Evolutionary conservation across 2,888 invertebrate genomes (phyloP).

Genomic region (Philopedon plagiatum): DNA sequence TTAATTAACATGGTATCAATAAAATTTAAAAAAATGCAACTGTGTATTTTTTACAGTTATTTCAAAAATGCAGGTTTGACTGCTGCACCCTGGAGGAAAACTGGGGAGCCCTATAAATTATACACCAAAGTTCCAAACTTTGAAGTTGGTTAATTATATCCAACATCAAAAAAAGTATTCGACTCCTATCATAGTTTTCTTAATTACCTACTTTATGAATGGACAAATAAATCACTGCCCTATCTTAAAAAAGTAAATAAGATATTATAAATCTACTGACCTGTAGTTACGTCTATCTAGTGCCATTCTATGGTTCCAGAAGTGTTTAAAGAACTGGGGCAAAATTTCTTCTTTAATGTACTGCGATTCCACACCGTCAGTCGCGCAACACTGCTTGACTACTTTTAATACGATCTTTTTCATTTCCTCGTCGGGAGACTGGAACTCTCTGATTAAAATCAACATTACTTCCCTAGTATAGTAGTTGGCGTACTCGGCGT

Average conservation of each 20-base stretch:
- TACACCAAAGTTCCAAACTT: too few relatives aligned
- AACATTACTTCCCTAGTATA: constrained; percentile 99
- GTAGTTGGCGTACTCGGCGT: constrained; percentile 99
- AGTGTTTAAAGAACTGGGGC: constrained; percentile 98
- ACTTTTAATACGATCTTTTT: constrained; percentile 99
- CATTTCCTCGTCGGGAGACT: constrained; percentile 99
- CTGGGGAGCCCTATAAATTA: too few relatives aligned
- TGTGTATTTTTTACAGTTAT: too few relatives aligned
- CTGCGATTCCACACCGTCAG: constrained; percentile 99
- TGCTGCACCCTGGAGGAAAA: too few relatives aligned
- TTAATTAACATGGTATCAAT: too few relatives aligned
- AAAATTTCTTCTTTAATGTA: constrained; percentile 99
- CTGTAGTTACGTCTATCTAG: constrained; percentile 97
- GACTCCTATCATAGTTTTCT: too few relatives aligned
- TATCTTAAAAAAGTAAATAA: neutral
- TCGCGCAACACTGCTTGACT: constrained; percentile 99
- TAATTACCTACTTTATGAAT: too few relatives aligned
- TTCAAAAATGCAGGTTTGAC: too few relatives aligned
- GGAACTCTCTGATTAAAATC: constrained; percentile 98
- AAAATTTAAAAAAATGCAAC: too few relatives aligned
- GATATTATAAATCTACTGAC: constrained; percentile 69
- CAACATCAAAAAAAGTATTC: too few relatives aligned
- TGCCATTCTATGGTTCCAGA: constrained; percentile 99
- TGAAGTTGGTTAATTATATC: too few relatives aligned
- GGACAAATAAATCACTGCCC: neutral